Evolutionary conservation across 2,113 vertebrate genomes (phyloP).

Genomic region (Brienomyrus longianalis): DNA sequence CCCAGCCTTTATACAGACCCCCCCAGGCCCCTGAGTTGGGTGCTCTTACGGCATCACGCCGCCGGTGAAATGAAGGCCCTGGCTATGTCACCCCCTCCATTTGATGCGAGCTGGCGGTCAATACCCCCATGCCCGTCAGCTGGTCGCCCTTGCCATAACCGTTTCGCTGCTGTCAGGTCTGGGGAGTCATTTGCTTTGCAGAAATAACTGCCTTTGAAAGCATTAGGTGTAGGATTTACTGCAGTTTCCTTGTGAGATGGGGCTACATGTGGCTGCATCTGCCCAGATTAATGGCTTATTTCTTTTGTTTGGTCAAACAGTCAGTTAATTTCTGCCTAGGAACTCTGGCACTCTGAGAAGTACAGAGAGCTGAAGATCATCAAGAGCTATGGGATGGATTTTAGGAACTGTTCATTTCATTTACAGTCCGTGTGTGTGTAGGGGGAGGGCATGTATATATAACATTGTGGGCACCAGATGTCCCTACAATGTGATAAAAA

Average conservation of each 20-base stretch:
- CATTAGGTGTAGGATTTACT: background rate
- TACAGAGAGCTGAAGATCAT: background rate
- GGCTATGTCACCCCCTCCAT: background rate
- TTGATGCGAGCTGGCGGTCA: background rate
- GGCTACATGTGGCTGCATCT: slow-evolving; percentile 13
- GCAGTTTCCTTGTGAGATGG: background rate
- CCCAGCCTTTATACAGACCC: slow-evolving; percentile 64
- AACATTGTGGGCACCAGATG: background rate
- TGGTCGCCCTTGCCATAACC: background rate
- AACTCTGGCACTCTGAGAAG: slow-evolving; percentile 13
- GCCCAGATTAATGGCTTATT: slow-evolving; percentile 43
- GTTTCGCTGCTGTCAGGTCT: background rate
- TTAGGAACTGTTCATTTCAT: background rate
- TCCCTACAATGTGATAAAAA: background rate
- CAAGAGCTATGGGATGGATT: background rate
- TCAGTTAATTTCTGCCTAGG: slow-evolving; percentile 35
- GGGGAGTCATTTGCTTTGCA: background rate
- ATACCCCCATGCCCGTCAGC: background rate
- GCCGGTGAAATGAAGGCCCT: slow-evolving; percentile 12
- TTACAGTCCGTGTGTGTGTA: background rate
- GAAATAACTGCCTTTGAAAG: background rate
- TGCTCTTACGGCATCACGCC: slow-evolving; percentile 50
- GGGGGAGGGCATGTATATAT: background rate
- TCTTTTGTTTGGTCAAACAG: slow-evolving; percentile 46
- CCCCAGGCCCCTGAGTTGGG: slow-evolving; percentile 59